phyloP scores from a whole-genome alignment of 2,888 invertebrate genomes.

The Empis livida region DNA sequence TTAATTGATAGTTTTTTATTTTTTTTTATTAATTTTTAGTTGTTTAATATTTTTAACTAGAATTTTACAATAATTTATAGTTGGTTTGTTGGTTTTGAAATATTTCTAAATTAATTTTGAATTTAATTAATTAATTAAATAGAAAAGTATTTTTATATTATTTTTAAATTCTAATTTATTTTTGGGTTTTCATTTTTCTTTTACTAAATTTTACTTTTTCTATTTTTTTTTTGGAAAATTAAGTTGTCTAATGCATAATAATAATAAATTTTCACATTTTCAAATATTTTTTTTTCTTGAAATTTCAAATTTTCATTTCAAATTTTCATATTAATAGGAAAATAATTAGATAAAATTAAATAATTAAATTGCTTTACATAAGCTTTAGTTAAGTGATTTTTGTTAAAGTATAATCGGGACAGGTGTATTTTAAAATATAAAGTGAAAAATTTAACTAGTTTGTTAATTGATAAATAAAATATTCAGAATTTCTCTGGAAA shows the following conservation, averaged over 20 bases:
- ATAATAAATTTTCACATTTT: slow-evolving; percentile 5
- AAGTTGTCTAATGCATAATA: neutral
- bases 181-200: neutral
- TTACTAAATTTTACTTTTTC: neutral
- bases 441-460: too few species aligned
- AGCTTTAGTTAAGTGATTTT: too few species aligned
- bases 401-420: too few species aligned
- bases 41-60: too few species aligned
- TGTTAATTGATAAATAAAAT: too few species aligned
- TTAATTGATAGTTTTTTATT: neutral
- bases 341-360: too few species aligned
- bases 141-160: neutral
- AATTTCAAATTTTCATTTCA: neutral
- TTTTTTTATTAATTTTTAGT: neutral
- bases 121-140: neutral
- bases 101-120: neutral
- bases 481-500: too few species aligned
- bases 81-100: too few species aligned
- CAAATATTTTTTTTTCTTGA: neutral
- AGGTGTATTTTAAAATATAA: too few species aligned
- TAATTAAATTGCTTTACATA: too few species aligned
- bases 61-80: too few species aligned
- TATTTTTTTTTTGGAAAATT: neutral
- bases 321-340: too few species aligned
- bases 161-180: neutral